Evolutionary conservation across 2,113 vertebrate genomes (phyloP).

Genomic region (Diadophis punctatus): DNA sequence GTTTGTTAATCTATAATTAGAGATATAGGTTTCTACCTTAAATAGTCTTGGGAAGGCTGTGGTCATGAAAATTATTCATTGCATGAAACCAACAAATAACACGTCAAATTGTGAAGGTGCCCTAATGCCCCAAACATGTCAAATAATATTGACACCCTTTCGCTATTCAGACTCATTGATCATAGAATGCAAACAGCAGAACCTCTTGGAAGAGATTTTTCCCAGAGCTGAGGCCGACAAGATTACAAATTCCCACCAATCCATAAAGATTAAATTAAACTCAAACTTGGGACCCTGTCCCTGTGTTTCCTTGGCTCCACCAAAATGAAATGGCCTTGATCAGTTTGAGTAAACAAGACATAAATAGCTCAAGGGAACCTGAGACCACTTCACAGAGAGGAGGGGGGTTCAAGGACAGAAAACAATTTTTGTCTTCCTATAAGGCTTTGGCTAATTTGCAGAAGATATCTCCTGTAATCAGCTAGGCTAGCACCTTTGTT

Average conservation of each 20-base stretch:
- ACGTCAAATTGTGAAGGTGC: not conserved
- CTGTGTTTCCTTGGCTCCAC: not conserved
- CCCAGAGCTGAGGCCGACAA: not conserved
- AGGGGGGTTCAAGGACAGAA: not conserved
- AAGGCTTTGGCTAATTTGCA: not conserved
- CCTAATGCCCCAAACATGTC: not conserved
- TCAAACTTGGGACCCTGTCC: not conserved
- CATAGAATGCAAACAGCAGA: not conserved
- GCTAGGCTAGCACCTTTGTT: not conserved
- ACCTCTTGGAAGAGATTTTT: not conserved
- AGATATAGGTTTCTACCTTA: not conserved
- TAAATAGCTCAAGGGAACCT: slow-evolving; percentile 8
- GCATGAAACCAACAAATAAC: not conserved
- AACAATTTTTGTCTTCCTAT: not conserved
- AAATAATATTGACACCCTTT: not conserved
- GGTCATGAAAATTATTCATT: not conserved
- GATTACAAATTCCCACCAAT: not conserved
- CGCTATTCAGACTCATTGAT: no score
- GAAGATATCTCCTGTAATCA: not conserved
- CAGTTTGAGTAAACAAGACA: slow-evolving; percentile 1
- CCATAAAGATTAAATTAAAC: not conserved
- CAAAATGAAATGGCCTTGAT: not conserved
- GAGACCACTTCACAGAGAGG: not conserved
- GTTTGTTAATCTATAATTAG: not conserved
- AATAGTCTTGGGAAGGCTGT: not conserved